Conservation (phyloP, 2,797 vertebrate genomes). For the Aulostomus chinensis region DNA sequence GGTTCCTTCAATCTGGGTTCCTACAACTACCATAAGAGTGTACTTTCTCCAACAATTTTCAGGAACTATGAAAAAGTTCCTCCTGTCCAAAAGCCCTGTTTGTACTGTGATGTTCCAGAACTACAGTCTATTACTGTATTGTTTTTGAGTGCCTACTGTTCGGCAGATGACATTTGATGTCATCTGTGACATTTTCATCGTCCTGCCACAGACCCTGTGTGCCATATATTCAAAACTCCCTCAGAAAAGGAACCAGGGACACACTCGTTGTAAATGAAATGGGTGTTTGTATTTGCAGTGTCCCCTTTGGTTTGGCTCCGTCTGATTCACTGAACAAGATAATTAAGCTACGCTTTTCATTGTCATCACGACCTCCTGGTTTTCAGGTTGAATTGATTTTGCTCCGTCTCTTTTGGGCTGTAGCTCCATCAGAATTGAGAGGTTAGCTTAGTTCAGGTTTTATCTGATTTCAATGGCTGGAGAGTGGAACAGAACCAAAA, state of each 20-base stretch:
- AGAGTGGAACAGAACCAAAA: neutral
- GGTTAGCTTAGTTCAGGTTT: neutral
- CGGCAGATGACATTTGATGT: conserved; percentile 32
- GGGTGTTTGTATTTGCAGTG: conserved; percentile 6
- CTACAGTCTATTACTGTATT: conserved; percentile 33
- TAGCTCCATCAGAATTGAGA: conserved; percentile 1
- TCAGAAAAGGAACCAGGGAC: conserved; percentile 26
- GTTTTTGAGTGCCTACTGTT: conserved; percentile 57
- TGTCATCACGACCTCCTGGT: neutral
- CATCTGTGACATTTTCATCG: conserved; percentile 40
- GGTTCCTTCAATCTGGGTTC: no score
- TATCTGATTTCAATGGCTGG: neutral
- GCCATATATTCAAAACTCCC: no score
- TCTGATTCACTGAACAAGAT: no score
- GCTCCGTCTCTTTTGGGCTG: neutral
- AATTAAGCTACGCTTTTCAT: no score
- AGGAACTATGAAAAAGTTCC: no score
- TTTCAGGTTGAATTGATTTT: neutral
- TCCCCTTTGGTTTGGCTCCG: conserved; percentile 3
- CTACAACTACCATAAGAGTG: no score
- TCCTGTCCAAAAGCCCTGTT: no score
- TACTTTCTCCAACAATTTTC: no score
- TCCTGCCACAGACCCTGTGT: conserved; percentile 22
- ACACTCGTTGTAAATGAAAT: neutral
- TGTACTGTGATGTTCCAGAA: conserved; percentile 28